Evolutionary conservation across 1,140 invertebrate genomes (phyloP).

Genomic region (Eupeodes corollae): DNA sequence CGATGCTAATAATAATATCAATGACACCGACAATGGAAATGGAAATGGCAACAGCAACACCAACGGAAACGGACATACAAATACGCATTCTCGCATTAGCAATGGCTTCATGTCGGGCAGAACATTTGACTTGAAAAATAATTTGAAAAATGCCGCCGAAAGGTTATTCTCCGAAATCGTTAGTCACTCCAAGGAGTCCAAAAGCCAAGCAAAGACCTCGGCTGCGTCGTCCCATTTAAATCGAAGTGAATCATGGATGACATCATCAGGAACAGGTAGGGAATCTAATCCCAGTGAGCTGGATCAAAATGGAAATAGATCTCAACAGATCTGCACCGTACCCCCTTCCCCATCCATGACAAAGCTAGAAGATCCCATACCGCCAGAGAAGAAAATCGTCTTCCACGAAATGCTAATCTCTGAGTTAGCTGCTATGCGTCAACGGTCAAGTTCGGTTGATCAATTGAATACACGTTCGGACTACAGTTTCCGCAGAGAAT

Average conservation of each 20-base stretch:
- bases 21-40: constrained; percentile 7
- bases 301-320: neutral
- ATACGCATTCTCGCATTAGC: neutral
- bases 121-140: constrained; percentile 33
- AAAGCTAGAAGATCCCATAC: constrained; percentile 18
- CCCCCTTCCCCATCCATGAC: constrained; percentile 8
- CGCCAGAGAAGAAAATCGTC: constrained; percentile 28
- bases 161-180: constrained; percentile 35
- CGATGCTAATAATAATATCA: neutral
- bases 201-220: constrained; percentile 4
- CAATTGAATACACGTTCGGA: constrained; percentile 25
- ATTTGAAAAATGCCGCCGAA: constrained; percentile 33
- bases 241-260: constrained; percentile 1
- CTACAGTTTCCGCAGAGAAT: constrained; percentile 7
- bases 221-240: constrained; percentile 16
- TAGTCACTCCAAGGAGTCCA: constrained; percentile 25
- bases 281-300: neutral
- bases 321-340: neutral
- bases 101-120: constrained; percentile 18
- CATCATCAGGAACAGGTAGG: neutral
- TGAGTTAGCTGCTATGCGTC: constrained; percentile 34
- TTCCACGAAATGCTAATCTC: constrained; percentile 37
- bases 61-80: neutral
- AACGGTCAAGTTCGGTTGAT: constrained; percentile 27
- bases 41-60: constrained; percentile 1